Evolutionary conservation across 2,888 invertebrate species (phyloP), one percentile per base, ranked within the genome.

Genomic region (Drosophila cognata): DNA sequence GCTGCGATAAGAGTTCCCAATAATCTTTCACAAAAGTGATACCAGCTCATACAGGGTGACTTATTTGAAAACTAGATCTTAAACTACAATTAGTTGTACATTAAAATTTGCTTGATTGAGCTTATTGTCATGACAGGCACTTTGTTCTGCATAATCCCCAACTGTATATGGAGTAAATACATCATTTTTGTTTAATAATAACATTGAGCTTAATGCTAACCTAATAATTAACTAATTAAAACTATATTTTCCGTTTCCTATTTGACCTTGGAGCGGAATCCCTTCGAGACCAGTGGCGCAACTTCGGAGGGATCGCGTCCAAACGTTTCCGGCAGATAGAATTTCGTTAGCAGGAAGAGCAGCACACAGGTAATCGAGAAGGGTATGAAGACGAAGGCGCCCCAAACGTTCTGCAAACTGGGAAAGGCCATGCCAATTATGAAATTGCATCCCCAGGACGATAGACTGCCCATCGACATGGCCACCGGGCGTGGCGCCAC

Each of bases 361-460:
- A 89, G 62, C 31, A 91, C 79, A 53, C 93, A 93, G 4, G 93
- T 91, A 13, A 92, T 92, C 0, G 95, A 95, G 93, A 97, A 97
- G 61, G 97, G 94, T n/a, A 97, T 93, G 92, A 97, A 98, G 10
- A 96, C 96, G 85, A 95, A 95, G 3, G 96, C 94, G 0, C 96
- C 96, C 77, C 97, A 94, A 36, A 93, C 84, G 21, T 92, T 92
- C 76, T 96, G 94, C 91, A 97, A 91, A 16, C 94, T 92, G 11
- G 96, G 96, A 93, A 97, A 97, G 28, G 95, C 94, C 94, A 97
- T 95, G 38, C 96, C 98, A 73, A 98, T 96, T 8, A 97, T 90
- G 92, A 98, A 97, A 94, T 98, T 98, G 52, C 97, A 97, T 0
- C 95, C 94, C 98, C 98, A 98, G 92, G 98, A 98, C 71, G 96